Evolutionary conservation across 2,888 invertebrate genomes (phyloP).

Genomic region (Aphodius sticticus): DNA sequence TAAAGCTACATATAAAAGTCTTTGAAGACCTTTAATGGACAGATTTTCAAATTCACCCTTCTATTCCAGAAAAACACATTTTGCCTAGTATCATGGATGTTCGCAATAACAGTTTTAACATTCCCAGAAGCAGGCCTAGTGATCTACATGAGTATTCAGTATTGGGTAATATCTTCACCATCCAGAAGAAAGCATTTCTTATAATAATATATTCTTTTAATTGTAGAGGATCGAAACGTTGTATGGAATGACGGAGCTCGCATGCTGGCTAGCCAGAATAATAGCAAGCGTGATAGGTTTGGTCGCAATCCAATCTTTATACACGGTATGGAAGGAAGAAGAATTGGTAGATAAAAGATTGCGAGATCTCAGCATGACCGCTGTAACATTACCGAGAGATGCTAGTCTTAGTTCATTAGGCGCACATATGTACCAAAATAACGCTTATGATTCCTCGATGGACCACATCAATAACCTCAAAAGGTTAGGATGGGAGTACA

Average conservation of each 20-base stretch:
- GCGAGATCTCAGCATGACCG: constrained; percentile 60
- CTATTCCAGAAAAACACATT: constrained; percentile 61
- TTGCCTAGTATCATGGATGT: constrained; percentile 64
- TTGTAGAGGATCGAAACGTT: constrained; percentile 60
- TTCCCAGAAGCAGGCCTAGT: constrained; percentile 66
- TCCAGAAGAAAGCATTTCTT: neutral
- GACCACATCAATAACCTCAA: constrained; percentile 48
- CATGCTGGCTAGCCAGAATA: constrained; percentile 62
- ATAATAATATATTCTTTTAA: constrained; percentile 28
- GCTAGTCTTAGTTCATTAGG: constrained; percentile 48
- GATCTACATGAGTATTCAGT: constrained; percentile 65
- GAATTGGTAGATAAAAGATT: constrained; percentile 61
- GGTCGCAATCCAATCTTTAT: constrained; percentile 63
- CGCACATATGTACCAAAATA: constrained; percentile 55
- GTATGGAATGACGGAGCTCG: constrained; percentile 62
- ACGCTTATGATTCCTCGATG: constrained; percentile 55
- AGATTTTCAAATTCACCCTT: neutral
- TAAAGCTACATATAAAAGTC: no score
- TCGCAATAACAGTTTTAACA: constrained; percentile 61
- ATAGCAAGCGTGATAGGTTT: constrained; percentile 60
- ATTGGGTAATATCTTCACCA: constrained; percentile 60
- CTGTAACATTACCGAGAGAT: constrained; percentile 52
- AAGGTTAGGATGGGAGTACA: constrained; percentile 19
- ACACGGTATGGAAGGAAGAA: constrained; percentile 64
- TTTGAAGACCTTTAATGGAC: neutral